phyloP scores from a whole-genome alignment of 2,888 invertebrate genomes.

The Oxystoma pomonae region DNA sequence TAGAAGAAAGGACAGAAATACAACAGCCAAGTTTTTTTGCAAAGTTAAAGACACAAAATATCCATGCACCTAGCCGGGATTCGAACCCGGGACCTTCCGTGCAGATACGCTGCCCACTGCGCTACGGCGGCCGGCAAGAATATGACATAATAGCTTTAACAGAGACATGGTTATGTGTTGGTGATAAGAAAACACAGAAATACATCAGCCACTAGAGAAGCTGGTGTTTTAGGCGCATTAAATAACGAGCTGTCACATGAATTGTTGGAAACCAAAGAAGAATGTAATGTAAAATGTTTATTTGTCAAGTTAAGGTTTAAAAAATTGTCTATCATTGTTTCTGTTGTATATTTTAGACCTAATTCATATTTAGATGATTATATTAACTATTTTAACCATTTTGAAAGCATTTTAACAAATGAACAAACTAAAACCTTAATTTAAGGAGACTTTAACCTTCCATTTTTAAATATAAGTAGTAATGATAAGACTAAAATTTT shows the following conservation, averaged over 20 bases:
- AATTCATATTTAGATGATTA: conserved; percentile 2
- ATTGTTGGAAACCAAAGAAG: not conserved
- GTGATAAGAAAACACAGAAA: not conserved
- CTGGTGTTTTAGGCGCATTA: not conserved
- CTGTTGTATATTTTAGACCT: conserved; percentile 2
- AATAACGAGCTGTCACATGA: not conserved
- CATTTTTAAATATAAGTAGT: not conserved
- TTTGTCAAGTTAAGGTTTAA: conserved; percentile 4
- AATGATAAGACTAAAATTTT: not conserved
- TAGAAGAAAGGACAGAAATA: not conserved
- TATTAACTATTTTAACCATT: conserved; percentile 5
- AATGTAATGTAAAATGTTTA: not conserved
- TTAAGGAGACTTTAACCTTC: conserved; percentile 1
- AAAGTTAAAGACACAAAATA: too few relatives aligned
- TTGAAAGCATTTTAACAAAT: conserved; percentile 1
- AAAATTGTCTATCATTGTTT: not conserved
- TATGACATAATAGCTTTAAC: not conserved
- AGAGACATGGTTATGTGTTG: not conserved
- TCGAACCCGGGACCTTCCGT: too few relatives aligned
- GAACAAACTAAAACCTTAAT: conserved; percentile 1
- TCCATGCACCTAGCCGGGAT: too few relatives aligned
- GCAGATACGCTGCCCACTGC: too few relatives aligned
- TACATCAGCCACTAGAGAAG: not conserved
- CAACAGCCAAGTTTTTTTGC: too few relatives aligned
- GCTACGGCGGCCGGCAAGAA: too few relatives aligned